Evolutionary conservation across 2,888 invertebrate genomes (phyloP), one percentile per base, ranked within the genome.

Genomic region (Brachypalpus laphriformis): DNA sequence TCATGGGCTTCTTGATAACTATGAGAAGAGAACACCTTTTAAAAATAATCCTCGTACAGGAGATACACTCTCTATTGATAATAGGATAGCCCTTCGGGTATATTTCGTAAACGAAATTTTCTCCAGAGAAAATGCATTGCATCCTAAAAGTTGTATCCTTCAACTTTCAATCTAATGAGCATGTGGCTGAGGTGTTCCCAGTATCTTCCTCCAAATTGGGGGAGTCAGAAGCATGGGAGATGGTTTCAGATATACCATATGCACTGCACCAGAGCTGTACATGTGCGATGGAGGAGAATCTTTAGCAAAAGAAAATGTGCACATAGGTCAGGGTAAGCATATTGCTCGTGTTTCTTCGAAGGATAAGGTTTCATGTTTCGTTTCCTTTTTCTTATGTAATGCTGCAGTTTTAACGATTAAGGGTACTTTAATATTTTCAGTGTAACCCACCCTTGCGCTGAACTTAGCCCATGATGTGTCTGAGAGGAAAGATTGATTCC

Each of bases 61-160:
- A 5, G 11, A 11, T n/a, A n/a, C 28, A 61, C 7, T 3, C 25
- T 56, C 54, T 42, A 59, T 65, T 65, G 20, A 77, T 31, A 28
- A 82, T 22, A 28, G 8, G 71, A 82, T 77, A 72, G 1, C 37
- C 22, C 63, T 70, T 7, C 45, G 3, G 45, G 20, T 54, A 49
- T 42, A 63, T 54, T 49, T 9, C 8, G 7, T 42, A 31, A 68
- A 47, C 20, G 22, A 80, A 61, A 25, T 54, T 66, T n/a, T n/a
- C n/a, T 31, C 16, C 14, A 22, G 57, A 11, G 22, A 34, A 56
- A 61, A 63, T 42, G 31, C 59, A 82, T 45, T 66, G 34, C 57
- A 57, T 49, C 28, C 37, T 18, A 16, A 76, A 82, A 82, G 77
- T 78, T 74, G 54, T 63, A 83, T 78, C 83, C 83, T 83, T 74